These are phyloP conservation scores for Haliclona indistincta DNA, from an alignment of 37 sponge, comb jelly and placozoan species.

Conservation along the genomic window DNA sequence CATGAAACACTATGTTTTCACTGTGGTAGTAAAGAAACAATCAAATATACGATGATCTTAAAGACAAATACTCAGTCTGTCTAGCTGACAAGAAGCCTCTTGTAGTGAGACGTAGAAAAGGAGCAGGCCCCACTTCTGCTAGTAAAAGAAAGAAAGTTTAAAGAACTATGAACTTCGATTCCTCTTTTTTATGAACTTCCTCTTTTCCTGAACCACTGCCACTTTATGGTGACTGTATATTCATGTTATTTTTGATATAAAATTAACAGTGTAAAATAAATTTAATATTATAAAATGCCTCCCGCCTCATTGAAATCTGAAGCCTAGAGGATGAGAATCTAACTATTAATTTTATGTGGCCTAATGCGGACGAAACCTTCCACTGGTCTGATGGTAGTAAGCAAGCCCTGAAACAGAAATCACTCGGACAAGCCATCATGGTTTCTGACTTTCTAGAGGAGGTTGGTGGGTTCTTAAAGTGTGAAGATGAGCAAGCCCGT, in stretches of 20 bases:
- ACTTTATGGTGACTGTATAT: too few species aligned
- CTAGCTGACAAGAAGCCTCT: too few species aligned
- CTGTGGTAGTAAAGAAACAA: neutral
- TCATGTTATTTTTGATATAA: neutral
- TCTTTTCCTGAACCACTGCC: too few species aligned
- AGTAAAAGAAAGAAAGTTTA: too few species aligned
- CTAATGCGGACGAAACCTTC: constrained; percentile 13
- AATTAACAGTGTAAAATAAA: too few species aligned
- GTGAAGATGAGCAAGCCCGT: constrained; percentile 6
- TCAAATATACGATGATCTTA: neutral
- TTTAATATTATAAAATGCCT: constrained; percentile 9
- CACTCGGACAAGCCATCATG: constrained; percentile 30
- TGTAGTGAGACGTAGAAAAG: too few species aligned
- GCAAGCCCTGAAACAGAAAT: constrained; percentile 10
- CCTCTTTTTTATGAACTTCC: too few species aligned
- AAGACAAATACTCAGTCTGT: neutral
- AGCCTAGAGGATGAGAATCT: too few species aligned
- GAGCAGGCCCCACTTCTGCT: too few species aligned
- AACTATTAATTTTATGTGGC: too few species aligned
- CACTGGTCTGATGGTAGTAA: constrained; percentile 17
- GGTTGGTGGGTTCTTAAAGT: constrained; percentile 11
- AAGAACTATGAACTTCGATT: too few species aligned
- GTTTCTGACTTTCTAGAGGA: constrained; percentile 35
- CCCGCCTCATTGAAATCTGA: constrained; percentile 4
- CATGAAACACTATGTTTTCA: neutral